Conservation (phyloP, 92 coral and sea anemone species). For the Scolanthus callimorphus region DNA sequence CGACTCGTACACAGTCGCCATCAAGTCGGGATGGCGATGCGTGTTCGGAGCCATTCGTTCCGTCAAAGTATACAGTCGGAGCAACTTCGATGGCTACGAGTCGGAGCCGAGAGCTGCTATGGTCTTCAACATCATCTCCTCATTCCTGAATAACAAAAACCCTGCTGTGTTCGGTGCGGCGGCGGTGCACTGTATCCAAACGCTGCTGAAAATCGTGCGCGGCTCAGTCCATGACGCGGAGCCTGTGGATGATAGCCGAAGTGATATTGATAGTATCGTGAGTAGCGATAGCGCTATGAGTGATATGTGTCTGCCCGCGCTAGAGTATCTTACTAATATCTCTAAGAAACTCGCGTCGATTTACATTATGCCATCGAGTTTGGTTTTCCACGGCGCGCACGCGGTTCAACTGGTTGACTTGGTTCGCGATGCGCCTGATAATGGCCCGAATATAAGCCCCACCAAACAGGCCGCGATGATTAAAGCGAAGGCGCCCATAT, state of each 20-base stretch:
- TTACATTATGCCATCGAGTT: slow-evolving; percentile 93
- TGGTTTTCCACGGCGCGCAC: slow-evolving; percentile 93
- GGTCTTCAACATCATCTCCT: slow-evolving; percentile 74
- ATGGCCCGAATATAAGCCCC: slow-evolving; percentile 37
- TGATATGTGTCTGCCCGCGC: slow-evolving; percentile 94
- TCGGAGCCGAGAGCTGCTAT: slow-evolving; percentile 59
- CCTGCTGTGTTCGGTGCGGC: slow-evolving; percentile 95
- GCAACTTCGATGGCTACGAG: slow-evolving; percentile 43
- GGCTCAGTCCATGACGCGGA: slow-evolving; percentile 66
- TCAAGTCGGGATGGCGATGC: slow-evolving; percentile 98
- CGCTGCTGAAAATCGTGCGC: slow-evolving; percentile 81
- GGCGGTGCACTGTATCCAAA: slow-evolving; percentile 86
- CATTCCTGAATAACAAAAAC: slow-evolving; percentile 82
- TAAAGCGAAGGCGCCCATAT: slow-evolving; percentile 37
- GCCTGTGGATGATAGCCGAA: slow-evolving; percentile 74
- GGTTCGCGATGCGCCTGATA: slow-evolving; percentile 19
- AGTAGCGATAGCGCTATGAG: slow-evolving; percentile 60
- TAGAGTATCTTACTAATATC: slow-evolving; percentile 76
- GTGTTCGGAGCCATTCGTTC: slow-evolving; percentile 73
- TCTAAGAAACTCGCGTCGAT: slow-evolving; percentile 94
- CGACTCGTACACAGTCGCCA: slow-evolving; percentile 63
- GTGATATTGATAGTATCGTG: slow-evolving; percentile 74
- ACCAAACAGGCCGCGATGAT: slow-evolving; percentile 26
- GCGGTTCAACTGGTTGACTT: slow-evolving; percentile 64
- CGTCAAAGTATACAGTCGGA: slow-evolving; percentile 41